Percentiles rank a stretch among this genome's conserved stretches.
Conservation (phyloP, 1,140 invertebrate genomes). For the Venustaconcha ellipsiformis region DNA sequence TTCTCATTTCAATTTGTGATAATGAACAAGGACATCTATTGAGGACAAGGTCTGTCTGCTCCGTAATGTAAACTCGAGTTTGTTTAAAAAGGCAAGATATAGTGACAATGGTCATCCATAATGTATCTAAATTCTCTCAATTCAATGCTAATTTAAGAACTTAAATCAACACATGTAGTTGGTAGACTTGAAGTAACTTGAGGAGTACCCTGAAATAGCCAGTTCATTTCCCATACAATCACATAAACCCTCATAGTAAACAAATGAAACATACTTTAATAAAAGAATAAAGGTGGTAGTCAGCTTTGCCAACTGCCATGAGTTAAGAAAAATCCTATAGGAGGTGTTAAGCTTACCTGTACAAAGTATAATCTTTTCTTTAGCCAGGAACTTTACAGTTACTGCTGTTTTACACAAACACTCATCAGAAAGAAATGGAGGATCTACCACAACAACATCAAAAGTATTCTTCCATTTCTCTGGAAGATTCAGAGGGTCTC, state of each 20-base stretch:
- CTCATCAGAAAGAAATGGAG: slow-evolving; percentile 93
- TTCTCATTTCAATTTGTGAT: too few species aligned
- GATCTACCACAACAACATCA: slow-evolving; percentile 92
- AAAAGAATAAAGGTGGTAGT: not conserved
- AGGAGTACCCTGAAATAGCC: not conserved
- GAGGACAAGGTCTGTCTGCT: too few species aligned
- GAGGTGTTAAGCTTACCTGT: slow-evolving; percentile 76
- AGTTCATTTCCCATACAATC: not conserved
- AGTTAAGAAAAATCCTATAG: slow-evolving; percentile 64
- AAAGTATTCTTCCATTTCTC: slow-evolving; percentile 75
- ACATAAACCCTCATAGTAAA: slow-evolving; percentile 1
- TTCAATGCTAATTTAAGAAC: too few species aligned
- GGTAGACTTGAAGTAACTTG: too few species aligned
- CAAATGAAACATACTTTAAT: slow-evolving; percentile 6
- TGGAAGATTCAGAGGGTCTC: slow-evolving; percentile 80
- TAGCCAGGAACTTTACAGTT: slow-evolving; percentile 83
- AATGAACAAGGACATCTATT: too few species aligned
- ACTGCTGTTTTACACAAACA: slow-evolving; percentile 86
- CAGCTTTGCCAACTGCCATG: slow-evolving; percentile 34
- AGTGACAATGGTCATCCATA: too few species aligned
- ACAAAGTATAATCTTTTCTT: slow-evolving; percentile 88
- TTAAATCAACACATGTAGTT: too few species aligned
- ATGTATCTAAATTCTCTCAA: too few species aligned
- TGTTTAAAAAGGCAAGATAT: too few species aligned
- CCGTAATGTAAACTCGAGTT: too few species aligned